Conservation (phyloP, 1,140 invertebrate genomes). For the Dryas iulia region DNA sequence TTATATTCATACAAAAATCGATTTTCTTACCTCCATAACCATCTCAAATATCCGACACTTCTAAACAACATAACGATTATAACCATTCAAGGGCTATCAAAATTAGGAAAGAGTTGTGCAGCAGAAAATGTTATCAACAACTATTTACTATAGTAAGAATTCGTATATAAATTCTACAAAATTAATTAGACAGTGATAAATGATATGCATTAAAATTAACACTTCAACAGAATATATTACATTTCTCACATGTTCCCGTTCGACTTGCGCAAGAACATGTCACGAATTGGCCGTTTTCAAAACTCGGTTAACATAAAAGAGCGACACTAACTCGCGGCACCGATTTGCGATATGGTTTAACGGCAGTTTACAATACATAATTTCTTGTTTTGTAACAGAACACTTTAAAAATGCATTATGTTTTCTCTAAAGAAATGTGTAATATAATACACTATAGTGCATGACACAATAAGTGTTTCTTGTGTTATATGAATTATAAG, state of each 20-base stretch:
- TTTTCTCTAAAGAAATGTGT: background rate
- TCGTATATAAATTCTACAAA: no score
- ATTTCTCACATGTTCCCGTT: conserved; percentile 2
- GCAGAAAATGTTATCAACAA: background rate
- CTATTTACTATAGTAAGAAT: background rate
- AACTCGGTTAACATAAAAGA: conserved; percentile 30
- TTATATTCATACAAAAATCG: background rate
- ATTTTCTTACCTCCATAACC: background rate
- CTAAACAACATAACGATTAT: background rate
- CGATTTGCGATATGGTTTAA: conserved; percentile 16
- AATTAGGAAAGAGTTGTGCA: background rate
- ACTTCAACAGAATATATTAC: background rate
- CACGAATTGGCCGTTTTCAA: conserved; percentile 41
- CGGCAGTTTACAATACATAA: conserved; percentile 11
- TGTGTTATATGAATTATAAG: background rate
- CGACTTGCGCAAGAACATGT: conserved; percentile 32
- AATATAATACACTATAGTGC: background rate
- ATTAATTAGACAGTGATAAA: background rate
- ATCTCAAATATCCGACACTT: background rate
- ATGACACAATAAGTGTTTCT: background rate
- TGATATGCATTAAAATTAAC: background rate
- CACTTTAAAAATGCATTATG: conserved; percentile 2
- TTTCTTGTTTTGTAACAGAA: conserved; percentile 13
- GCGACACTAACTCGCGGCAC: conserved; percentile 17
- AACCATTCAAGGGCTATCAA: background rate